Conservation (phyloP, 2,797 vertebrate species). For the Vespertilio murinus region DNA sequence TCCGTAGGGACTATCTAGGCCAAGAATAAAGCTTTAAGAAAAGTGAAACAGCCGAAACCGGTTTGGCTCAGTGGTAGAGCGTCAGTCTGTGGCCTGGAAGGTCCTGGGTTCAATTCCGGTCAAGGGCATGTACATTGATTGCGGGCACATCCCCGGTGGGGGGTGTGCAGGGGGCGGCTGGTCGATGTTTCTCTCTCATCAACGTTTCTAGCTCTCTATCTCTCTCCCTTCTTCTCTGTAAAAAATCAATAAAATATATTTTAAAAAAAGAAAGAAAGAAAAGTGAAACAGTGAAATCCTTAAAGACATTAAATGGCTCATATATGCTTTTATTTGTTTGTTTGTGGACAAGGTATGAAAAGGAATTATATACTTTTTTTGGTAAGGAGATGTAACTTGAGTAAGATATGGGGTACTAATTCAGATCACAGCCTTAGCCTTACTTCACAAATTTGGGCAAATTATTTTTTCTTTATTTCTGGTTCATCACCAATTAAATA, state of each 20-base stretch:
- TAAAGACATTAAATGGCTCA: background rate
- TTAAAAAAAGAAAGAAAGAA: too few relatives aligned
- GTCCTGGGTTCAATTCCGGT: too few relatives aligned
- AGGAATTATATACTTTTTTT: background rate
- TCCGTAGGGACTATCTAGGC: background rate
- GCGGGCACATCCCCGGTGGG: too few relatives aligned
- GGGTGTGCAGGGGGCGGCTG: too few relatives aligned
- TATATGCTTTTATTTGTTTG: background rate
- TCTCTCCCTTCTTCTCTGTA: too few relatives aligned
- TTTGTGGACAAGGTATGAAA: background rate
- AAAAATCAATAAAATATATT: too few relatives aligned
- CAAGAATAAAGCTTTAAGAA: conserved; percentile 1
- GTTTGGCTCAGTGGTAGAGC: too few relatives aligned
- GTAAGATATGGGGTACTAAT: background rate
- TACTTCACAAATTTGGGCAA: background rate
- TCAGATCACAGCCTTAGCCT: background rate
- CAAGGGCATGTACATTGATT: too few relatives aligned
- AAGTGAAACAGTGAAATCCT: background rate
- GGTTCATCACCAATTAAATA: background rate
- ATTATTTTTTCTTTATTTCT: conserved; percentile 37
- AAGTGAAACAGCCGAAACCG: conserved; percentile 3
- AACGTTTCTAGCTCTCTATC: too few relatives aligned
- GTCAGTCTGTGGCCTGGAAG: too few relatives aligned
- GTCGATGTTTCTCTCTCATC: too few relatives aligned
- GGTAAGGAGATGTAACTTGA: background rate